Percentiles rank a stretch among this genome's conserved stretches.
phyloP scores from a whole-genome alignment of 2,113 vertebrate species.

The Zosterops lateralis region DNA sequence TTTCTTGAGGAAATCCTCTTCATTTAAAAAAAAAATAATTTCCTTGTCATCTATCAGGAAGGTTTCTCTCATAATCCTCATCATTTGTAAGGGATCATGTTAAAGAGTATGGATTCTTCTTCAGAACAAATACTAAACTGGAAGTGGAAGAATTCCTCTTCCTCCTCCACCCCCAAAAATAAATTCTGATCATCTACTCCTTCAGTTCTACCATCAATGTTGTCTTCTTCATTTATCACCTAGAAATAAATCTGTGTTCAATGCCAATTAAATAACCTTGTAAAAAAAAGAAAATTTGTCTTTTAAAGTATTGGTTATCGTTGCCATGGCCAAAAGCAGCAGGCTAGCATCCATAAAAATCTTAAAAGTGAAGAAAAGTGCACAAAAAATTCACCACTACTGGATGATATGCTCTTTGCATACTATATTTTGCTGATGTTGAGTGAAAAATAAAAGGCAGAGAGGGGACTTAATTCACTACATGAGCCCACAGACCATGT shows the following conservation, averaged over 20 bases:
- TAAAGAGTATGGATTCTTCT: neutral
- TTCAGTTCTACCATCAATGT: neutral
- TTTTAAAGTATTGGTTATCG: neutral
- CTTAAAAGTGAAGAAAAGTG: neutral
- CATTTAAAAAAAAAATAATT: neutral
- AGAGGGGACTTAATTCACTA: neutral
- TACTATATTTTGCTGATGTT: neutral
- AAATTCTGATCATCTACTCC: neutral
- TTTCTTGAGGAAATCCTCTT: neutral
- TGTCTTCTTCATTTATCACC: neutral
- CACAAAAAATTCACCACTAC: neutral
- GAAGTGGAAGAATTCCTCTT: neutral
- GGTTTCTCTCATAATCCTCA: neutral
- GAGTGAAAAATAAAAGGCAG: neutral
- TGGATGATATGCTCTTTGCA: neutral
- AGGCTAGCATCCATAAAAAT: neutral
- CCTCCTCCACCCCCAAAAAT: fast-evolving
- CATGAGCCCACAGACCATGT: neutral
- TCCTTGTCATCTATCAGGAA: neutral
- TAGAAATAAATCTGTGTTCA: neutral
- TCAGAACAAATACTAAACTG: neutral
- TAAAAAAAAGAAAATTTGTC: neutral
- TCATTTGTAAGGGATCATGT: neutral
- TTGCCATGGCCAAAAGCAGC: neutral
- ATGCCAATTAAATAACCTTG: neutral